Percentiles rank a stretch among this genome's conserved stretches.
Conservation (phyloP, 2,888 invertebrate genomes). For the Neoaliturus tenellus region DNA sequence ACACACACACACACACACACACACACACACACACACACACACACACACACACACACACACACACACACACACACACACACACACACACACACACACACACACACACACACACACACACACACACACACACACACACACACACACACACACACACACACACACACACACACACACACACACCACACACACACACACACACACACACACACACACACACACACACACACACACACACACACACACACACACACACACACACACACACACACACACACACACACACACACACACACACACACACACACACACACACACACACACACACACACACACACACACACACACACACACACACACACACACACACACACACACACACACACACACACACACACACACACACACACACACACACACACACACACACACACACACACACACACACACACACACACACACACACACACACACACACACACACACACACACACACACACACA, state of each 20-base stretch:
- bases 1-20: slow-evolving; percentile 44
- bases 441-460: slow-evolving; percentile 36
- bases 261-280: slow-evolving; percentile 48
- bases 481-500: slow-evolving; percentile 44
- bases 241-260: slow-evolving; percentile 42
- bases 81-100: slow-evolving; percentile 38
- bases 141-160: slow-evolving; percentile 31
- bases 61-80: slow-evolving; percentile 36
- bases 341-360: slow-evolving; percentile 20
- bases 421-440: slow-evolving; percentile 39
- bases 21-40: slow-evolving; percentile 26
- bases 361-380: slow-evolving; percentile 36
- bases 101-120: slow-evolving; percentile 38
- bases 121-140: slow-evolving; percentile 23
- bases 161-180: slow-evolving; percentile 36
- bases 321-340: slow-evolving; percentile 23
- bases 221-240: slow-evolving; percentile 35
- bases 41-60: slow-evolving; percentile 31
- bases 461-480: slow-evolving; percentile 44
- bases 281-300: slow-evolving; percentile 47
- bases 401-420: slow-evolving; percentile 44
- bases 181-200: slow-evolving; percentile 48
- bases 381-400: slow-evolving; percentile 42
- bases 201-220: slow-evolving; percentile 46
- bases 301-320: slow-evolving; percentile 41